phyloP scores from a whole-genome alignment of 2,888 invertebrate species.

The Stenodema calcarata region DNA sequence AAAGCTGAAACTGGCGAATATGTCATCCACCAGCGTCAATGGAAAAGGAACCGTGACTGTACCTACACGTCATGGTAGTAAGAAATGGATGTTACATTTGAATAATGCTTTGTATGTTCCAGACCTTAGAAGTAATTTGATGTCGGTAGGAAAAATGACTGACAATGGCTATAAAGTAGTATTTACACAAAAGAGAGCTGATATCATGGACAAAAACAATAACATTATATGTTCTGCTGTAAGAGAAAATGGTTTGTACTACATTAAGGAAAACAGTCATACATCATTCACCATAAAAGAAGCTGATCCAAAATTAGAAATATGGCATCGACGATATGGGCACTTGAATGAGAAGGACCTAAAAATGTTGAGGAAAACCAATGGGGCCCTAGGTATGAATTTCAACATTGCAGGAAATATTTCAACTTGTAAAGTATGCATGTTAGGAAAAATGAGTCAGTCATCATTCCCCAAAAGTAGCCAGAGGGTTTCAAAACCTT shows the following conservation, averaged over 20 bases:
- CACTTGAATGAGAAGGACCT: slow-evolving; percentile 34
- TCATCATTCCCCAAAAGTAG: slow-evolving; percentile 10
- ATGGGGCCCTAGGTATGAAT: not conserved
- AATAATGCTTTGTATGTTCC: slow-evolving; percentile 21
- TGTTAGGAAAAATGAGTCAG: slow-evolving; percentile 27
- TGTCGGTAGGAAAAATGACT: slow-evolving; percentile 16
- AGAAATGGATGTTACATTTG: not conserved
- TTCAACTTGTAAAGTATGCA: slow-evolving; percentile 9
- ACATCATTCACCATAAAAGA: not conserved
- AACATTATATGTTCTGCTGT: not conserved
- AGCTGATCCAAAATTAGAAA: not conserved
- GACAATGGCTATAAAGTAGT: slow-evolving; percentile 30
- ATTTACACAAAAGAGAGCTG: slow-evolving; percentile 17
- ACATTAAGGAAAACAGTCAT: not conserved
- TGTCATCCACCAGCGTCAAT: not conserved
- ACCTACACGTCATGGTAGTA: not conserved
- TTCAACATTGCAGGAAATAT: not conserved
- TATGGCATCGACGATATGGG: slow-evolving; percentile 23
- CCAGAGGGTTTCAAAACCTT: slow-evolving; percentile 16
- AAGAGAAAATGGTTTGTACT: not conserved
- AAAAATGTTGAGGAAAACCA: not conserved
- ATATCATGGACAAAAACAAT: not conserved
- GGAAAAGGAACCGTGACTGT: not conserved
- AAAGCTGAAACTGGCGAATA: not conserved
- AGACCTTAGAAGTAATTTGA: slow-evolving; percentile 22